These are phyloP conservation scores for Cephalopachus bancanus DNA, from an alignment of 2,797 vertebrate species.

Conservation along the genomic window DNA sequence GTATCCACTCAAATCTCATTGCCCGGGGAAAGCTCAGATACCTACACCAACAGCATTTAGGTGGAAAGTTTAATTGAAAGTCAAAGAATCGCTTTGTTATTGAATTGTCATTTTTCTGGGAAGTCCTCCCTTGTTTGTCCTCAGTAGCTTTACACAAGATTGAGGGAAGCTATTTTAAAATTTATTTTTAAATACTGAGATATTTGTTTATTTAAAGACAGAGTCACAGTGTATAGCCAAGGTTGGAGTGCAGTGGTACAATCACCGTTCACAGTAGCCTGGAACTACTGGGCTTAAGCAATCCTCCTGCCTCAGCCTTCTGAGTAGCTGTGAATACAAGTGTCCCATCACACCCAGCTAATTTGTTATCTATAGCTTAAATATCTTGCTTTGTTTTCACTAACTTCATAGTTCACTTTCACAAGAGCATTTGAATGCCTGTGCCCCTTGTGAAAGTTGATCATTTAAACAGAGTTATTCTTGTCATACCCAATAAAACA, in stretches of 20 bases:
- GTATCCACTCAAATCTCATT: background rate
- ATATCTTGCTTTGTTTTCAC: background rate
- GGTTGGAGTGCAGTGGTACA: no score
- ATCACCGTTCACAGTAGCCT: no score
- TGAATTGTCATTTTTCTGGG: background rate
- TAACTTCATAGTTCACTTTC: slow-evolving; percentile 20
- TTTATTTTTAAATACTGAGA: no score
- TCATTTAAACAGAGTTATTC: background rate
- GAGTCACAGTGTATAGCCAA: no score
- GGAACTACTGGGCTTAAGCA: no score
- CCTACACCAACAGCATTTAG: background rate
- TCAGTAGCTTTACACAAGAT: background rate
- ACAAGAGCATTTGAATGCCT: background rate
- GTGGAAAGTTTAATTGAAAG: background rate
- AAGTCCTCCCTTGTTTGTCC: background rate
- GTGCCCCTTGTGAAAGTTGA: background rate
- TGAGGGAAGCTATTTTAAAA: background rate
- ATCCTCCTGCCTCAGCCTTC: no score
- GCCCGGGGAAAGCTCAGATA: background rate
- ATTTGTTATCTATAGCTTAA: background rate
- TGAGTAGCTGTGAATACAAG: no score
- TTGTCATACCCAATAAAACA: background rate
- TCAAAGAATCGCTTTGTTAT: background rate
- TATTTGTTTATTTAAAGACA: no score
- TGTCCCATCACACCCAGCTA: no score